phyloP scores from a whole-genome alignment of 1,140 invertebrate genomes.

The Theocolax elegans region DNA sequence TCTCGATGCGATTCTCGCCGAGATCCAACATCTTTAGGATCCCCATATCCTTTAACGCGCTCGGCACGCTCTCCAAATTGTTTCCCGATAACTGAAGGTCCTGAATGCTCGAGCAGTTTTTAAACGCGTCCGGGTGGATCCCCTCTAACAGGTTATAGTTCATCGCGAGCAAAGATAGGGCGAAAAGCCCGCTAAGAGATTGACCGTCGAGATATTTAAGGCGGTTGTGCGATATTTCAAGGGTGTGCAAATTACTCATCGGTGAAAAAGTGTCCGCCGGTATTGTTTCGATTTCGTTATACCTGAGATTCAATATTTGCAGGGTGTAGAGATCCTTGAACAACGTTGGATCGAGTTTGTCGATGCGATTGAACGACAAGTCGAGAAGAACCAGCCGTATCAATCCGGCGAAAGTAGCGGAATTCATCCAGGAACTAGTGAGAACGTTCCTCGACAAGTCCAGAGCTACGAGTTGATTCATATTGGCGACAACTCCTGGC shows the following conservation, averaged over 20 bases:
- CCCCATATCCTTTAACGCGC: constrained; percentile 79
- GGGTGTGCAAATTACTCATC: constrained; percentile 84
- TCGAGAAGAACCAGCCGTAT: constrained; percentile 88
- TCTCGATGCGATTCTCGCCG: constrained; percentile 82
- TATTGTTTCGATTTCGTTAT: constrained; percentile 81
- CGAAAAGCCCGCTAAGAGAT: constrained; percentile 83
- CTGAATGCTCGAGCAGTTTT: constrained; percentile 81
- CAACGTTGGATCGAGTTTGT: constrained; percentile 81
- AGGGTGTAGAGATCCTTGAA: constrained; percentile 86
- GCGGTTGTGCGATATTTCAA: constrained; percentile 82
- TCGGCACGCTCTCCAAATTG: constrained; percentile 77
- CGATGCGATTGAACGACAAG: constrained; percentile 85
- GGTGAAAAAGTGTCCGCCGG: constrained; percentile 82
- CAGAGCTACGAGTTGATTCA: constrained; percentile 85
- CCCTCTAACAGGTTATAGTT: constrained; percentile 81
- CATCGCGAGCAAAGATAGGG: constrained; percentile 80
- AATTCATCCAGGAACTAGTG: constrained; percentile 84
- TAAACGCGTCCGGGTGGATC: constrained; percentile 82
- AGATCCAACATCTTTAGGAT: constrained; percentile 83
- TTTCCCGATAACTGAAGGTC: constrained; percentile 88
- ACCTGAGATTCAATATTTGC: constrained; percentile 82
- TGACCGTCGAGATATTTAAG: constrained; percentile 78
- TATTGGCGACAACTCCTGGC: constrained; percentile 82
- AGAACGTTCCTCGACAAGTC: constrained; percentile 90
- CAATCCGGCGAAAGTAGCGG: constrained; percentile 85